Evolutionary conservation across 1,140 invertebrate species (phyloP).

Genomic region (Parasteatoda tepidariorum): DNA sequence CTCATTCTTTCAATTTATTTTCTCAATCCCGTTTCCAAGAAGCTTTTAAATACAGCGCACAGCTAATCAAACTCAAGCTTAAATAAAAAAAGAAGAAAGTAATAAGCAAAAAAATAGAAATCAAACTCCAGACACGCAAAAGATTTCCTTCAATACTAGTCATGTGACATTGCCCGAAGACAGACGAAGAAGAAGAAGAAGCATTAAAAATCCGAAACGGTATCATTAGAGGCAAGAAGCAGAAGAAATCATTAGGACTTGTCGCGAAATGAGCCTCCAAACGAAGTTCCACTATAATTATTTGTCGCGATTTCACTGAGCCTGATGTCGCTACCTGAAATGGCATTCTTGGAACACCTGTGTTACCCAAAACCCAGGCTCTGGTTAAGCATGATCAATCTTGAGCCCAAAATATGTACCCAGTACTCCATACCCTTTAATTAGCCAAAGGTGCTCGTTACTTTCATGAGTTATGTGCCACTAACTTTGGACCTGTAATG

Average conservation of each 20-base stretch:
- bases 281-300: conserved; percentile 47
- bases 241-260: conserved; percentile 43
- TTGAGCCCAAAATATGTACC: conserved; percentile 40
- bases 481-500: conserved; percentile 7
- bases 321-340: conserved; percentile 42
- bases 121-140: no score
- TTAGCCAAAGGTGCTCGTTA: conserved; percentile 57
- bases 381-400: conserved; percentile 58
- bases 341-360: conserved; percentile 55
- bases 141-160: no score
- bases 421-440: conserved; percentile 27
- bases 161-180: background rate
- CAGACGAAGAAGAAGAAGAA: background rate
- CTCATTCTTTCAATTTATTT: background rate
- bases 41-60: background rate
- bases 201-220: conserved; percentile 50
- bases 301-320: conserved; percentile 38
- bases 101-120: no score
- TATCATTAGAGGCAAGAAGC: conserved; percentile 24
- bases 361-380: conserved; percentile 56
- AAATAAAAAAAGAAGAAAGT: background rate
- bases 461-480: conserved; percentile 41
- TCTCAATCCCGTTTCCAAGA: background rate
- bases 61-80: background rate
- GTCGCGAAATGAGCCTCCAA: conserved; percentile 47